Evolutionary conservation across 2,888 invertebrate species (phyloP).

Genomic region (Campopleginae sp.): DNA sequence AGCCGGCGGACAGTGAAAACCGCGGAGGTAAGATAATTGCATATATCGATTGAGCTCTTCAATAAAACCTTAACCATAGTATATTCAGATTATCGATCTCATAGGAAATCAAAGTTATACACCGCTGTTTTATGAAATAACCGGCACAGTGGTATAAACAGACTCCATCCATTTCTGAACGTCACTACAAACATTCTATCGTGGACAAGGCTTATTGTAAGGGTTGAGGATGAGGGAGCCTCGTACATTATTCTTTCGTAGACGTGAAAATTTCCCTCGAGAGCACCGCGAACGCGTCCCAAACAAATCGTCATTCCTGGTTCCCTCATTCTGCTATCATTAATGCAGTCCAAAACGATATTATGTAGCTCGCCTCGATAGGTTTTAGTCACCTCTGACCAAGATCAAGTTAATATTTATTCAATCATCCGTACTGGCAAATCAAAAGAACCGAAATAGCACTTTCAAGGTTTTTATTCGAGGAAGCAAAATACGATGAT

Average conservation of each 20-base stretch:
- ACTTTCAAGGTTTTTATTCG: constrained; percentile 3
- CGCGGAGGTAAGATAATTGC: constrained; percentile 92
- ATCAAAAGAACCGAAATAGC: background rate
- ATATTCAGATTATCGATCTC: constrained; percentile 59
- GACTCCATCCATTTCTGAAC: constrained; percentile 48
- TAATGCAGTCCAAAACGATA: constrained; percentile 20
- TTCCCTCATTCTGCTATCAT: constrained; percentile 49
- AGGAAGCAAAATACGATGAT: constrained; percentile 21
- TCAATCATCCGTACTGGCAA: constrained; percentile 1
- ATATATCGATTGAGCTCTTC: constrained; percentile 67
- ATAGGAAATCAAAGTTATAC: constrained; percentile 49
- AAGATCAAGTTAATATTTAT: constrained; percentile 40
- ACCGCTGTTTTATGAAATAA: constrained; percentile 52
- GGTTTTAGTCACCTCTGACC: constrained; percentile 21
- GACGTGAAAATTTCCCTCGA: constrained; percentile 65
- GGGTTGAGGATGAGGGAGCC: constrained; percentile 53
- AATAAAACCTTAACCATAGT: constrained; percentile 55
- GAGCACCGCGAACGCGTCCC: constrained; percentile 41
- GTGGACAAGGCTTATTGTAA: constrained; percentile 12
- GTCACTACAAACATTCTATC: constrained; percentile 29
- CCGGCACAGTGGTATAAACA: constrained; percentile 32
- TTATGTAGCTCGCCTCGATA: constrained; percentile 37
- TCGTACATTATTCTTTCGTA: constrained; percentile 64
- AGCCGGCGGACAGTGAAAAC: constrained; percentile 99
- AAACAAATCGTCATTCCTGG: constrained; percentile 59